Conservation (phyloP, 2,888 invertebrate genomes). For the Cyaniris semiargus region DNA sequence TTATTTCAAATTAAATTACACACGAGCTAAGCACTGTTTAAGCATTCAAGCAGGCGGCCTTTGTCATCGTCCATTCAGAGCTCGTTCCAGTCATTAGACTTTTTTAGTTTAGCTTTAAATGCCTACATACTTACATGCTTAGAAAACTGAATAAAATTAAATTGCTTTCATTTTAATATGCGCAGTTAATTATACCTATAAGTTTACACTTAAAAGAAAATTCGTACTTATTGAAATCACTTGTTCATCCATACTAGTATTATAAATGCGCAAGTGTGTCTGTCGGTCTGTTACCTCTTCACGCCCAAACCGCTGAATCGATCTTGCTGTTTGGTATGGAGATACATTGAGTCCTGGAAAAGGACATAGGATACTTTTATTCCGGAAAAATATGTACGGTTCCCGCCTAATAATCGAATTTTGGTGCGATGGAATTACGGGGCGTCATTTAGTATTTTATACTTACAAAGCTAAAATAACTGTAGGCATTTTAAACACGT, state of each 20-base stretch:
- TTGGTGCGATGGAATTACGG: too few relatives aligned
- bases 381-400: too few relatives aligned
- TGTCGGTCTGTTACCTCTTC: too few relatives aligned
- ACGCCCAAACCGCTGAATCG: too few relatives aligned
- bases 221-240: neutral
- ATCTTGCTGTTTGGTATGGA: too few relatives aligned
- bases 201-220: neutral
- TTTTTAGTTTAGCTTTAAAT: conserved; percentile 43
- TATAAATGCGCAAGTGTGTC: too few relatives aligned
- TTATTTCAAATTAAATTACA: conserved; percentile 62
- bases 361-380: too few relatives aligned
- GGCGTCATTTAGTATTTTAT: too few relatives aligned
- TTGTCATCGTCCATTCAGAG: conserved; percentile 68
- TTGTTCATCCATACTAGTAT: too few relatives aligned
- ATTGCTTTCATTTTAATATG: neutral
- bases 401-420: too few relatives aligned
- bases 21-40: conserved; percentile 72
- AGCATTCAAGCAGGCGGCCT: conserved; percentile 62
- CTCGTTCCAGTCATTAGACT: conserved; percentile 64
- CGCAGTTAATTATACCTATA: neutral
- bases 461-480: neutral
- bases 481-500: neutral
- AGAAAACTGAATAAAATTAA: neutral
- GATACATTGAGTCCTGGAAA: too few relatives aligned
- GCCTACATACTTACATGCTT: neutral